These are phyloP conservation scores for Falco cherrug DNA, from an alignment of 2,797 vertebrate species.

Conservation along the genomic window DNA sequence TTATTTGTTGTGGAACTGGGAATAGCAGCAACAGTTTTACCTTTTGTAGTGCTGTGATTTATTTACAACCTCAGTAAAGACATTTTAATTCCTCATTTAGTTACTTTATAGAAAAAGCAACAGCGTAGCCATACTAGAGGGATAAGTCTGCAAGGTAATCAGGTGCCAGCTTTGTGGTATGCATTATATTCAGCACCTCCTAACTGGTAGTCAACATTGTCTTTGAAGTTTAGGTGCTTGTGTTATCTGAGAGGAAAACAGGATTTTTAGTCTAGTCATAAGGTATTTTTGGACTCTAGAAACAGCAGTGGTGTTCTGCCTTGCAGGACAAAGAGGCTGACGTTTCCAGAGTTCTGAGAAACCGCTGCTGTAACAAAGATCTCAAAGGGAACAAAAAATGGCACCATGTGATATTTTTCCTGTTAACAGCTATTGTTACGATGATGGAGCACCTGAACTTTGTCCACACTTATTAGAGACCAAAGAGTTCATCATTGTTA, in stretches of 20 bases:
- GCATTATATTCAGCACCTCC: not conserved
- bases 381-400: constrained; percentile 13
- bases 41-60: not conserved
- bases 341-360: constrained; percentile 23
- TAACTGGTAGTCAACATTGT: not conserved
- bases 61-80: not conserved
- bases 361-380: not conserved
- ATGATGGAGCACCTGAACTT: constrained; percentile 5
- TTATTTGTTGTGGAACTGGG: not conserved
- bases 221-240: not conserved
- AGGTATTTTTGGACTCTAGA: not conserved
- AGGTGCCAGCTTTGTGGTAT: not conserved
- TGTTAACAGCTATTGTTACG: not conserved
- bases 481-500: not conserved
- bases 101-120: not conserved
- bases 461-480: not conserved
- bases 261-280: not conserved
- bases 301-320: not conserved
- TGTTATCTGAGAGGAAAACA: not conserved
- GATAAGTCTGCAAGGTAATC: not conserved
- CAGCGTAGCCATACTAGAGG: not conserved
- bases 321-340: not conserved
- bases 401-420: not conserved
- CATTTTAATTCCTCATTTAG: not conserved
- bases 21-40: not conserved